Base-by-base conservation (phyloP, 2,797 vertebrate genomes). In the Lepus townsendii region DNA sequence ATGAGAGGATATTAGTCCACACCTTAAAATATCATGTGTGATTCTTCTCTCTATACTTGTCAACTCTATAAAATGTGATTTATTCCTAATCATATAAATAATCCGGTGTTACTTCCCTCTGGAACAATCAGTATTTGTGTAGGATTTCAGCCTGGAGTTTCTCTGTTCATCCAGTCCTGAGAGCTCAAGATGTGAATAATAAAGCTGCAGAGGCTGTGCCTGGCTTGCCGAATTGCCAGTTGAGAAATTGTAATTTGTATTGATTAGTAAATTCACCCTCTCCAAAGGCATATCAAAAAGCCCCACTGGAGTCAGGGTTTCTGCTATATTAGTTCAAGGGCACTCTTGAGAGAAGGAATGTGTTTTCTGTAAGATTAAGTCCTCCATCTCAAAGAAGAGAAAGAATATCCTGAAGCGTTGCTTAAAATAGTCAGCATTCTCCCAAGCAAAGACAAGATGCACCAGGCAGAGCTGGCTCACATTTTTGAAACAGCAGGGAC, bases 211-310 rank as follows among this genome's bases (percentile, higher is more conserved):
- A 92, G 84, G 47, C 54, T 66, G 66, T 16, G 27, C 17, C 60
- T 87, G 80, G 20, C 76, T 94, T 72, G 27, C 63, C 11, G 3
- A 11, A 19, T 73, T 89, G 76, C 66, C 88, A 83, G 78, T 47
- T 86, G 88, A 96, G 73, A 95, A 93, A 93, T 24, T 96, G 79
- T 96, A 78, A 96, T 96, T 97, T 96, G 52, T 96, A 97, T 97
- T 97, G 97, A 97, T 97, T 94, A 96, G 83, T 93, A 86, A 95
- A 96, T 89, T 91, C 57, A 71, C 38, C 32, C 65, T 96, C 92
- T 93, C 97, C 93, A 93, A 94, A 94, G 57, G 72, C 90, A 57
- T 71, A 87, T 80, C 88, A 93, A 76, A 84, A 92, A 90, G 75
- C 52, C 79, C 72, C 90, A 57, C 38, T 75, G 86, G 93, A 94